Evolutionary conservation across 2,797 vertebrate genomes (phyloP).

Genomic region (Enteromius thamalakanensis): DNA sequence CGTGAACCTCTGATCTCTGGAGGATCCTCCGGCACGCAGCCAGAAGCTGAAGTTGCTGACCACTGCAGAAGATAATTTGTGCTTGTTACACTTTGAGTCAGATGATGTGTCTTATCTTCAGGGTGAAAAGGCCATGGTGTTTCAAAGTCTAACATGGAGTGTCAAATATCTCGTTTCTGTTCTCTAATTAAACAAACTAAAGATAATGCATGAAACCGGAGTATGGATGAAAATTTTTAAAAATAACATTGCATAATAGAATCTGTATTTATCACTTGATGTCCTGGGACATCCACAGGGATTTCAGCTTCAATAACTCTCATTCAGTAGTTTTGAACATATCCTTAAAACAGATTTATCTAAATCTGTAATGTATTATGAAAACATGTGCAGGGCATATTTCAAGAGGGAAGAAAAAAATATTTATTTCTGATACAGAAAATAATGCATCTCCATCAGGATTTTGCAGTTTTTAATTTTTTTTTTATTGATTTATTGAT

Average conservation of each 20-base stretch:
- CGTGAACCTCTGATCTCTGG: constrained; percentile 32
- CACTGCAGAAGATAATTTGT: constrained; percentile 60
- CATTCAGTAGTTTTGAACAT: not conserved
- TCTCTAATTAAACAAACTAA: not conserved
- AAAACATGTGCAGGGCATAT: not conserved
- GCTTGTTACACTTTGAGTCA: constrained; percentile 31
- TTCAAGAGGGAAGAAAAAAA: not conserved
- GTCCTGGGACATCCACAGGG: not conserved
- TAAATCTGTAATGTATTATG: constrained; percentile 1
- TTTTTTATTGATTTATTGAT: not conserved
- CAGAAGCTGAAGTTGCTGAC: constrained; percentile 51
- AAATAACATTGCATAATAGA: not conserved
- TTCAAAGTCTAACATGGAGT: constrained; percentile 27
- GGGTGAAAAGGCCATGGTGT: constrained; percentile 7
- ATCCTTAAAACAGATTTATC: not conserved
- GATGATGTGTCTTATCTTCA: constrained; percentile 35
- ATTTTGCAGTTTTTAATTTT: not conserved
- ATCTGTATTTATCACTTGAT: not conserved
- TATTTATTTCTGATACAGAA: not conserved
- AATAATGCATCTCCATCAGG: not conserved
- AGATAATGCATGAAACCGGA: constrained; percentile 3
- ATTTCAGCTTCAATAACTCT: not conserved
- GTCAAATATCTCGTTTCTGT: constrained; percentile 18
- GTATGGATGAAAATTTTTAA: not conserved
- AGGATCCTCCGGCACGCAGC: constrained; percentile 17